A percentile compares a stretch with the other conserved stretches of the same genome.
These are phyloP conservation scores for Melikaiella ostensackeni DNA, from an alignment of 2,888 invertebrate species.

Conservation along the genomic window DNA sequence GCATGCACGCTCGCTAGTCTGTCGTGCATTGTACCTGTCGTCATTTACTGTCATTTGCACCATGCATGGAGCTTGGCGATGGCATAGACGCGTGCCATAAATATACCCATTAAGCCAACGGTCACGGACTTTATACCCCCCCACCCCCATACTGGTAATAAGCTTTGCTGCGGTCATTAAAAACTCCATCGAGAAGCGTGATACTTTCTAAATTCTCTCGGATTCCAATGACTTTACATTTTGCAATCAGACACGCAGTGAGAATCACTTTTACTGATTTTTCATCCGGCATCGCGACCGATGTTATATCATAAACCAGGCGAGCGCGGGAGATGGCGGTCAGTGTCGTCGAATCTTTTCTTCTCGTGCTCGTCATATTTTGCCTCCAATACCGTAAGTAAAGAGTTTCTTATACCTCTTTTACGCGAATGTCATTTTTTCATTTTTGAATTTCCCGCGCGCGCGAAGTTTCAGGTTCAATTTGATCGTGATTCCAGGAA, in stretches of 20 bases:
- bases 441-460: conserved; percentile 41
- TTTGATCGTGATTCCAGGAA: background rate
- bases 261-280: conserved; percentile 70
- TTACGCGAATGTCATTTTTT: background rate
- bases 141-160: conserved; percentile 37
- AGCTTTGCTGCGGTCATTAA: background rate
- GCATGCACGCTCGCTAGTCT: conserved; percentile 28
- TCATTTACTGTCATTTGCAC: conserved; percentile 47
- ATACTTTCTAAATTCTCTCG: conserved; percentile 72
- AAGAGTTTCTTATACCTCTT: background rate
- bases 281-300: conserved; percentile 65
- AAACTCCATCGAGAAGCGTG: conserved; percentile 57
- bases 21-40: conserved; percentile 38
- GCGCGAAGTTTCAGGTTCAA: background rate
- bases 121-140: conserved; percentile 51
- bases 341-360: conserved; percentile 68
- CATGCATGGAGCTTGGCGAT: conserved; percentile 22
- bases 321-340: conserved; percentile 74
- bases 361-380: conserved; percentile 60
- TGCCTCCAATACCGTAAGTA: conserved; percentile 67
- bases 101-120: conserved; percentile 47
- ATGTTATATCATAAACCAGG: conserved; percentile 73
- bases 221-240: conserved; percentile 67
- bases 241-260: conserved; percentile 65
- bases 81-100: conserved; percentile 47